These are phyloP conservation scores for Pseudococcus viburni DNA, from an alignment of 2,888 invertebrate genomes.

Conservation along the genomic window DNA sequence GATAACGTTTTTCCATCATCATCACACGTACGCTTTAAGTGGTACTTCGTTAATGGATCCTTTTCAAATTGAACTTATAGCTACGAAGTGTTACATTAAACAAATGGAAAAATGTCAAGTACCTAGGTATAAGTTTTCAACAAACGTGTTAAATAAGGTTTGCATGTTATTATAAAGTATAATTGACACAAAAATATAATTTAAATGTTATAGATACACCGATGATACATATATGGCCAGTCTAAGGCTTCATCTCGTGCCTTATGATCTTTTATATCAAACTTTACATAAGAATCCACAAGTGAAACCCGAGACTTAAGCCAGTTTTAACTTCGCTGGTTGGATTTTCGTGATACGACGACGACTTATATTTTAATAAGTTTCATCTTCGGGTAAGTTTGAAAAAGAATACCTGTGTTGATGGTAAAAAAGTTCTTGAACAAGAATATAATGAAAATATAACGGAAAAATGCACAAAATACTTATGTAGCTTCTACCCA, in stretches of 20 bases:
- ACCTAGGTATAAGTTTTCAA: not conserved
- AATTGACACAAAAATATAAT: not conserved
- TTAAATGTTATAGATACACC: not conserved
- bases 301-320: constrained; percentile 64
- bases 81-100: not conserved
- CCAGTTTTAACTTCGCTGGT: constrained; percentile 2
- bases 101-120: not conserved
- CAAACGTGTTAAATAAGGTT: not conserved
- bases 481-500: not conserved
- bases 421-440: not conserved
- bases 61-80: not conserved
- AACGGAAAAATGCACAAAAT: not conserved
- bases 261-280: constrained; percentile 58
- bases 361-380: not conserved
- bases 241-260: constrained; percentile 67
- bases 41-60: not conserved
- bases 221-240: constrained; percentile 61
- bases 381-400: constrained; percentile 17
- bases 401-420: not conserved
- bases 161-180: not conserved
- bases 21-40: not conserved
- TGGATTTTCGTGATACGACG: not conserved
- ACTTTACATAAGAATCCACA: constrained; percentile 66
- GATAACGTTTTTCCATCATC: not conserved
- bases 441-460: not conserved